Conservation (phyloP, 2,113 vertebrate genomes). For the Lasiurus cinereus region DNA sequence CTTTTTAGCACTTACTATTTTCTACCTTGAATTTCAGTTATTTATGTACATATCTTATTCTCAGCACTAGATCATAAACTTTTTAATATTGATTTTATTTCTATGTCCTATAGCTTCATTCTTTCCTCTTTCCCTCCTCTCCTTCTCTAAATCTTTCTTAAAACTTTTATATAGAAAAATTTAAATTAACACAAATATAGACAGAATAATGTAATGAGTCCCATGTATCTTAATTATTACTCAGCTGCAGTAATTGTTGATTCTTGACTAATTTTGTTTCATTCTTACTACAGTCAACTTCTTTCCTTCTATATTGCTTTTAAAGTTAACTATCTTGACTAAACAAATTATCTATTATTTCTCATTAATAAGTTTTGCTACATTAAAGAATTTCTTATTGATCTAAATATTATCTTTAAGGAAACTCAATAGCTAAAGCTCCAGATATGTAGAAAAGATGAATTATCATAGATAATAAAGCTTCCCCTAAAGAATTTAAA, state of each 20-base stretch:
- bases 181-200: conserved; percentile 2
- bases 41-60: neutral
- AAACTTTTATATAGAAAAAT: neutral
- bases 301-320: neutral
- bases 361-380: conserved; percentile 42
- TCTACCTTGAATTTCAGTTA: neutral
- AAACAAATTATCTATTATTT: conserved; percentile 32
- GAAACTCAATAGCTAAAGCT: conserved; percentile 29
- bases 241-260: neutral
- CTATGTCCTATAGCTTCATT: neutral
- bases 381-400: conserved; percentile 22
- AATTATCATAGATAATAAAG: neutral
- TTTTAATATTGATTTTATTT: conserved; percentile 37
- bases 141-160: conserved; percentile 36
- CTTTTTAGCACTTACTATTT: neutral
- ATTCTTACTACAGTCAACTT: neutral
- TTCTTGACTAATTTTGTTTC: conserved; percentile 31
- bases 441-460: conserved; percentile 29
- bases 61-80: neutral
- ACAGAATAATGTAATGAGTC: conserved; percentile 29
- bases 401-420: conserved; percentile 4
- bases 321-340: conserved; percentile 49
- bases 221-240: neutral
- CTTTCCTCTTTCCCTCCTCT: neutral
- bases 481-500: conserved; percentile 53